Percentiles rank a stretch among this genome's conserved stretches.
These are phyloP conservation scores for Phoxinus phoxinus DNA, from an alignment of 2,113 vertebrate genomes.

Conservation along the genomic window DNA sequence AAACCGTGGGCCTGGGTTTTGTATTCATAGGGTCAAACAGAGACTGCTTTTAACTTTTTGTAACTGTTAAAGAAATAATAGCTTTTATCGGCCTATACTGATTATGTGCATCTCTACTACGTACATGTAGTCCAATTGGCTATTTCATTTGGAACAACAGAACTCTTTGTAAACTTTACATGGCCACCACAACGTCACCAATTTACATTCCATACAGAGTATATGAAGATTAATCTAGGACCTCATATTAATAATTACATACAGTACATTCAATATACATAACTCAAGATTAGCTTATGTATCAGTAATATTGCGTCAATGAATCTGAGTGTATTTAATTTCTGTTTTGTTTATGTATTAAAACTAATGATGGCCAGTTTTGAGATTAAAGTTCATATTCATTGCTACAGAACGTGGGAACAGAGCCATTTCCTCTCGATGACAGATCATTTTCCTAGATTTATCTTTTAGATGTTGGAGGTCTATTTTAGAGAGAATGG, in stretches of 20 bases:
- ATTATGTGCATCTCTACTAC: no score
- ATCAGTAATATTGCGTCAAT: not conserved
- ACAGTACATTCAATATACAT: not conserved
- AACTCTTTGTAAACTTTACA: not conserved
- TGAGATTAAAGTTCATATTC: not conserved
- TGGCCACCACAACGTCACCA: not conserved
- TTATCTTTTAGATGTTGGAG: not conserved
- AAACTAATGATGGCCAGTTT: not conserved
- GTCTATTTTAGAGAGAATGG: not conserved
- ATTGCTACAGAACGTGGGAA: not conserved
- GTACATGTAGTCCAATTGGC: not conserved
- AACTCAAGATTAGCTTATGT: not conserved
- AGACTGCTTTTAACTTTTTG: no score
- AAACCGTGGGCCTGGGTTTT: no score
- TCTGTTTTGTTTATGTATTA: not conserved
- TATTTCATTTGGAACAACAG: not conserved
- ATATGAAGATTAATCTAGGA: constrained; percentile 59
- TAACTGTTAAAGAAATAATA: no score
- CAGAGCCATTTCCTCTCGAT: constrained; percentile 5
- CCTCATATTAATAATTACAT: constrained; percentile 23
- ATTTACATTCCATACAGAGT: constrained; percentile 66
- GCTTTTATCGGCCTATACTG: no score
- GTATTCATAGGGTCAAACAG: no score
- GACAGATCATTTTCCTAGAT: not conserved
- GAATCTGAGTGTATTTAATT: not conserved